Conservation (phyloP, 2,113 vertebrate species). For the Crypturellus undulatus region DNA sequence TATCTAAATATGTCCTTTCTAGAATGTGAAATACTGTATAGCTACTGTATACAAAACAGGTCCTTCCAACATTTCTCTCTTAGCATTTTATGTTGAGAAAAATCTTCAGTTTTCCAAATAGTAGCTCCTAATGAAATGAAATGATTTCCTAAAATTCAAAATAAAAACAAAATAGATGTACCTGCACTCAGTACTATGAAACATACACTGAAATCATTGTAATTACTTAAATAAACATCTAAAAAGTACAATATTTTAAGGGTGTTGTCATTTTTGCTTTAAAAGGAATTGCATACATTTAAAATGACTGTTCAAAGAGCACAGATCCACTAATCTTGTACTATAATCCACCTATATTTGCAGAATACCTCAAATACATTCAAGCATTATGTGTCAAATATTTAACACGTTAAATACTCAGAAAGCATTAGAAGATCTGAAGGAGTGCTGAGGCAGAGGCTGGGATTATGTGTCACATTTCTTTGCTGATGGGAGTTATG, state of each 20-base stretch:
- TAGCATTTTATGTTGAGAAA: background rate
- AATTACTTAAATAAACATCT: background rate
- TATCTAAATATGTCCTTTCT: background rate
- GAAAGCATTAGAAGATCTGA: background rate
- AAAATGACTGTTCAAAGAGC: background rate
- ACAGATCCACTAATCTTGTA: background rate
- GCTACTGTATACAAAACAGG: background rate
- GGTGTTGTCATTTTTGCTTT: background rate
- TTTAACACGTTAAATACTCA: background rate
- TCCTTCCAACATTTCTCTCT: background rate
- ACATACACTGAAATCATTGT: background rate
- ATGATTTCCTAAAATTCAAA: background rate
- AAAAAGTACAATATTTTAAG: background rate
- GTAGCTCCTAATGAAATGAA: background rate
- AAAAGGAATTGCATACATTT: background rate
- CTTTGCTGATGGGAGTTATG: background rate
- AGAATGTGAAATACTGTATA: accelerated
- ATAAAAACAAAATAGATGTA: background rate
- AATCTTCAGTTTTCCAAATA: background rate
- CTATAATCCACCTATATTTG: background rate
- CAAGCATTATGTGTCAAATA: background rate
- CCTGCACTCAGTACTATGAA: background rate
- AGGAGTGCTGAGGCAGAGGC: background rate
- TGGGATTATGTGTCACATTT: background rate
- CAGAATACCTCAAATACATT: background rate